These are phyloP conservation scores for Amblyraja radiata DNA, from an alignment of 2,797 vertebrate species.

Conservation along the genomic window DNA sequence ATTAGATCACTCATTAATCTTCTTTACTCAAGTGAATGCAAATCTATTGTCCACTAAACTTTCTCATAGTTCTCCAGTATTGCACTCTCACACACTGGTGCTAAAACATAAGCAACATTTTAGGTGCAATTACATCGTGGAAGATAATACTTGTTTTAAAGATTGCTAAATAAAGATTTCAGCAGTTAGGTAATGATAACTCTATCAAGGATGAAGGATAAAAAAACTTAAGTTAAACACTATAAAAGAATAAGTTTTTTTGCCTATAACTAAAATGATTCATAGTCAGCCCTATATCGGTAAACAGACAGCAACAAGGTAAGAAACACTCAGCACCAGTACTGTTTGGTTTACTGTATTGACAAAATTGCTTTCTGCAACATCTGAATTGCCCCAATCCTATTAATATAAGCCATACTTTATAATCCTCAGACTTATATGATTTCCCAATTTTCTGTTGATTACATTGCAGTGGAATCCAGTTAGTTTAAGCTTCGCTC, in stretches of 20 bases:
- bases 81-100: neutral
- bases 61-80: neutral
- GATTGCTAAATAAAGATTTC: neutral
- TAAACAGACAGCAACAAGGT: neutral
- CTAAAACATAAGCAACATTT: too few species aligned
- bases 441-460: slow-evolving; percentile 20
- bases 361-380: neutral
- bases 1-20: neutral
- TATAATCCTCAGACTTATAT: neutral
- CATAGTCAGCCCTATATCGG: neutral
- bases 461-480: slow-evolving; percentile 27
- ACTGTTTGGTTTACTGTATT: neutral
- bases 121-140: neutral
- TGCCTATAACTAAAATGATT: neutral
- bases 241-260: neutral
- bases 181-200: neutral
- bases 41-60: neutral
- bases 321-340: neutral
- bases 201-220: neutral
- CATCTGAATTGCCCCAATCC: neutral
- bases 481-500: slow-evolving; percentile 14
- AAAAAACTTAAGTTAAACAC: neutral
- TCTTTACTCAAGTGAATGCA: neutral
- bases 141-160: neutral
- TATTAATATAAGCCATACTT: slow-evolving; percentile 5